Evolutionary conservation across 2,888 invertebrate species (phyloP), one percentile per base, ranked within the genome.

Genomic region (Meteorus colon): DNA sequence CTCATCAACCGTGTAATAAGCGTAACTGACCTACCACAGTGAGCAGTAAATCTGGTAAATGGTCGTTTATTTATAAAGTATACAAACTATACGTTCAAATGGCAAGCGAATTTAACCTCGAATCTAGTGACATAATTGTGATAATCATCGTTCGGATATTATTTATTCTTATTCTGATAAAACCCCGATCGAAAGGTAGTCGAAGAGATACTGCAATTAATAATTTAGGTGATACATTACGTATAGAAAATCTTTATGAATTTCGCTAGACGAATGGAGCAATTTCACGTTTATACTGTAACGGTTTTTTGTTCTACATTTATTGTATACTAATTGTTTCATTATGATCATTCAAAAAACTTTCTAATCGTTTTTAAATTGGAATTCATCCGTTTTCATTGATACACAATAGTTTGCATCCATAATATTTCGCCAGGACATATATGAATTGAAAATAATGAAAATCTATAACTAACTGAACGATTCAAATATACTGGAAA

Each of bases 231-330:
- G 19, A n/a, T 16, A 6, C n/a, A 48, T 16, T 1, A 2, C n/a
- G n/a, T 19, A 24, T 8, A 12, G 31, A 31, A 14, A 19, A 59
- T 68, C n/a, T 71, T 5, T 24, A 62, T 48, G 19, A 48, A 63
- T 72, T 62, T 62, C 2, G 29, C n/a, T 63, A 45, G 31, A 63
- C 34, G 48, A 72, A 45, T 63, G 71, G 71, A 72, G 48, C 63
- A 63, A 19, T 4, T 72, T 45, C 63, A 72, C 63, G 63, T 63
- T 45, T 48, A 48, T 48, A n/a, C 10, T 19, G 10, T 70, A 60
- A 70, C 70, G 19, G 70, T 70, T 55, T n/a, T 55, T 29, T 31
- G 51, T 19, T 68, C 55, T 34, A 68, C 31, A 55, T 68, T 41
- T 29, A 48, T n/a, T 48, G 48, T 48, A n/a, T n/a, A n/a, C 16